These are phyloP conservation scores for Athalia rosae DNA, from an alignment of 2,888 invertebrate genomes.

Conservation along the genomic window DNA sequence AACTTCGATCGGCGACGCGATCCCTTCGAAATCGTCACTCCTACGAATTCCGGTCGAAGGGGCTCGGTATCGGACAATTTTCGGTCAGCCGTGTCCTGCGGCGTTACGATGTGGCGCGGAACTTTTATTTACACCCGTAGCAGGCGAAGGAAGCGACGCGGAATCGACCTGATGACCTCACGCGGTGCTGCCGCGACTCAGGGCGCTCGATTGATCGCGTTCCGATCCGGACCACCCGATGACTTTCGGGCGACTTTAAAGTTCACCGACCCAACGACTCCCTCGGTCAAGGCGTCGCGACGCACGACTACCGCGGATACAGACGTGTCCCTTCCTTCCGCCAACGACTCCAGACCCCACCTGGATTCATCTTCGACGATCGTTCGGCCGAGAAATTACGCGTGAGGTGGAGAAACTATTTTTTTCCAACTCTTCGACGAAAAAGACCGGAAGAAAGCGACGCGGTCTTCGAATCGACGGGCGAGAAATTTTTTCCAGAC, in stretches of 20 bases:
- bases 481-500: background rate
- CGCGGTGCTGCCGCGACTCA: constrained; percentile 17
- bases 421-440: background rate
- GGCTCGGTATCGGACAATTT: background rate
- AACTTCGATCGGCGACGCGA: too few relatives aligned
- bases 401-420: too few relatives aligned
- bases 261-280: constrained; percentile 23
- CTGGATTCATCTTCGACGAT: too few relatives aligned
- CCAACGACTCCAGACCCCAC: too few relatives aligned
- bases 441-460: background rate
- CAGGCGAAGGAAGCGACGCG: background rate
- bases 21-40: too few relatives aligned
- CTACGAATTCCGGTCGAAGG: too few relatives aligned
- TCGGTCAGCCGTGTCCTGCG: background rate
- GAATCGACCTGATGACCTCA: constrained; percentile 33
- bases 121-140: background rate
- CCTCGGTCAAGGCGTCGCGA: constrained; percentile 36
- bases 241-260: constrained; percentile 40
- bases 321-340: background rate
- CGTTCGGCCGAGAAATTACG: too few relatives aligned
- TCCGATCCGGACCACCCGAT: constrained; percentile 26
- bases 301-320: background rate
- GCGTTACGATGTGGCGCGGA: background rate
- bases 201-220: constrained; percentile 32
- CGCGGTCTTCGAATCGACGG: background rate